Evolutionary conservation across 1,140 invertebrate genomes (phyloP), one percentile per base, ranked within the genome.

Genomic region (Caenorhabditis briggsae): DNA sequence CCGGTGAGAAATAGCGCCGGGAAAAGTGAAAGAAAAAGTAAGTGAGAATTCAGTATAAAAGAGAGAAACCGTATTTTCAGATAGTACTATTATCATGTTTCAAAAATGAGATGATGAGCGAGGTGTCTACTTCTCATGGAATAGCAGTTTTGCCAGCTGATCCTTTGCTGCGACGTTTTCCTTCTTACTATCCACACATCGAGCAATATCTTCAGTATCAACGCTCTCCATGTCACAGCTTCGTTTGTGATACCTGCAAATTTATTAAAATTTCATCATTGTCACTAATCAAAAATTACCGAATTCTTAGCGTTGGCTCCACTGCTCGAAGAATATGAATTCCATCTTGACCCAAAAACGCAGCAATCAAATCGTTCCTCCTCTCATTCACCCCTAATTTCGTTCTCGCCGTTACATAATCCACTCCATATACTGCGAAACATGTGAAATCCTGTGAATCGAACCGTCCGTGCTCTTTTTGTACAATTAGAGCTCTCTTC

Each of bases 381-480:
- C 86, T 43, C 20, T 61, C 87, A 86, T 82, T 64, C 18, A 46
- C 12, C 11, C 84, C 50, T 16, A 85, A 86, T 84, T 83, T 70
- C n/a, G 70, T 41, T 59, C 90, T 41, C 20, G 85, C 82, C 41
- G 65, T 78, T 46, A 90, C 84, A 70, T 91, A 91, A 84, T 91
- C 90, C 23, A 70, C 82, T 20, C 90, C 90, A 85, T 91, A 91
- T 8, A 91, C 20, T 25, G 61, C 61, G 48, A 90, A 65, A 58
- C 85, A 82, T 33, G 85, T 87, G 83, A 92, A 92, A 65, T 92
- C 90, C 33, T 92, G 88, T 11, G 89, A 88, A 87, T 91, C 91
- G 50, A 92, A 92, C 14, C 88, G 83, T 41, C 91, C 91, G 41
- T 89, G 87, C 58, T 92, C 91, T 83, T 92, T 92, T 58, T 92